Evolutionary conservation across 2,888 invertebrate species (phyloP).

Genomic region (Standfussiana lucernea): DNA sequence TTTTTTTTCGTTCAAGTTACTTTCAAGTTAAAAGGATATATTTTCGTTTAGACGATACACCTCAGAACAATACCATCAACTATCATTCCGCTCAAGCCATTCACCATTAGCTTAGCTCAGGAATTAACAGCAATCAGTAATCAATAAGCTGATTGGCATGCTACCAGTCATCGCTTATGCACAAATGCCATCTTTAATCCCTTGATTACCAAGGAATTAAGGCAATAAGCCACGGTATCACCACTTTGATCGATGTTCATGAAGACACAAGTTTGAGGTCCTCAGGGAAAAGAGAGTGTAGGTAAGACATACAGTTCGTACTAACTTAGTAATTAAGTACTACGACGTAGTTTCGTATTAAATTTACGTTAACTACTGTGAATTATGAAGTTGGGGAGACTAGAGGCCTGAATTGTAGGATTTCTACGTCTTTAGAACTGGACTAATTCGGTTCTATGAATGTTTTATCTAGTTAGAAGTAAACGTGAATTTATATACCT

Average conservation of each 20-base stretch:
- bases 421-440: slow-evolving; percentile 33
- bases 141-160: slow-evolving; percentile 49
- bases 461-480: slow-evolving; percentile 11
- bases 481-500: slow-evolving; percentile 1
- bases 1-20: not conserved
- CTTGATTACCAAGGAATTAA: slow-evolving; percentile 41
- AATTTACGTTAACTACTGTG: slow-evolving; percentile 62
- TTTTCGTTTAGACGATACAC: not conserved
- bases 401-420: slow-evolving; percentile 44
- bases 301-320: slow-evolving; percentile 35
- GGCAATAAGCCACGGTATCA: slow-evolving; percentile 47
- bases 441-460: slow-evolving; percentile 25
- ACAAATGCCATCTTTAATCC: slow-evolving; percentile 52
- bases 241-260: slow-evolving; percentile 50
- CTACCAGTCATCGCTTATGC: slow-evolving; percentile 44
- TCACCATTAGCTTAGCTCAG: slow-evolving; percentile 8
- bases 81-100: not conserved
- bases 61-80: not conserved
- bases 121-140: slow-evolving; percentile 41
- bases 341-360: slow-evolving; percentile 55
- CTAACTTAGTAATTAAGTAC: slow-evolving; percentile 53
- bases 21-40: not conserved
- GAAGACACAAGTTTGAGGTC: slow-evolving; percentile 43
- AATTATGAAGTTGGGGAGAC: slow-evolving; percentile 54
- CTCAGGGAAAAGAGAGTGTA: slow-evolving; percentile 46